Base-by-base conservation (phyloP, 2,797 vertebrate genomes). In the Trachurus trachurus region DNA sequence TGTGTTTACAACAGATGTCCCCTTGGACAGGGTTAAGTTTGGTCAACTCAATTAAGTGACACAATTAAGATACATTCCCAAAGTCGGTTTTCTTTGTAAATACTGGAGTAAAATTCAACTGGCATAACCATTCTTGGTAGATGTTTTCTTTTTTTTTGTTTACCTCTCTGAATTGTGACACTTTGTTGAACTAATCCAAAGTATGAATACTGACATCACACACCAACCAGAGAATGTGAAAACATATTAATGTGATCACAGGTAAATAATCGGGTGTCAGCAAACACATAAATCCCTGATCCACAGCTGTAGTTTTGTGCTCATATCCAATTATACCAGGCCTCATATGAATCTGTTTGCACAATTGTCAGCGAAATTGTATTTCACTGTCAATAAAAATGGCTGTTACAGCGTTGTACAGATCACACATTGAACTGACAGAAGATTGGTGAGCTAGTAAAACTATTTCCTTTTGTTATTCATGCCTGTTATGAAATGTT, bases 1-100 rank as follows among this genome's bases (percentile, higher is more conserved):
- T 77, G 58, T 70, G 45, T 74, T 66, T 59, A 45, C 47, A 21
- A 6, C 7, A 22, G 34, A 47, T 19, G 5, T 59, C 57, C 26
- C 49, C n/a, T 22, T 47, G 21, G 11, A 71, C 26, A 19, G 12
- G 9, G 19, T 56, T 68, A 1, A 1, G 22, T 37, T 50, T 45
- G 16, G 49, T 5, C 34, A 37, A 37, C 34, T 37, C 34, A 6
- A 37, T 37, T 37, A 37, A 4, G 34, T 31, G 31, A 31, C 4
- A 34, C 31, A 34, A 34, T 37, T 37, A 37, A 8, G 7, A 37
- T 37, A 37, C 34, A 37, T 37, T 37, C 34, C 6, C 34, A 37
- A 37, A 7, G 34, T 37, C 15, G 9, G 29, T 45, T 64, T 31
- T 6, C 1, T 42, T 26, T 57, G 16, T 45, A 42, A 15, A 54